These are phyloP conservation scores for Pygoscelis adeliae DNA, from an alignment of 2,113 vertebrate species.

Conservation along the genomic window DNA sequence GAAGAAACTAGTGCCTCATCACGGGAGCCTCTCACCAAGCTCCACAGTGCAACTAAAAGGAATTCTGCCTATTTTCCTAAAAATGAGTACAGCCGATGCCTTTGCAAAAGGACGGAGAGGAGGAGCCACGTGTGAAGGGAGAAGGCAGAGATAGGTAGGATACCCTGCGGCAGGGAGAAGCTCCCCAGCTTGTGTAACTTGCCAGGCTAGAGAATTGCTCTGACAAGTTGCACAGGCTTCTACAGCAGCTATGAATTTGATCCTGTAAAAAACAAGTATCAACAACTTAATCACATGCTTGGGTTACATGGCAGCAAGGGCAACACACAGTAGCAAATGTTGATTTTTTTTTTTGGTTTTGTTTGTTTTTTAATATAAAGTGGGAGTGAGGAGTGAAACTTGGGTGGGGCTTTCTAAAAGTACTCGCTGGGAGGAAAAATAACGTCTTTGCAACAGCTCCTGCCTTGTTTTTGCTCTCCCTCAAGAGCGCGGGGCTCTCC, in stretches of 20 bases:
- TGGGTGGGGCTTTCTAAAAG: not conserved
- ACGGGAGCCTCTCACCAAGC: not conserved
- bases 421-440: not conserved
- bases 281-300: slow-evolving; percentile 47
- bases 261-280: slow-evolving; percentile 40
- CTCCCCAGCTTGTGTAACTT: slow-evolving; percentile 33
- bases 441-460: not conserved
- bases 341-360: not conserved
- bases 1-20: not conserved
- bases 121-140: not conserved
- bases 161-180: not conserved
- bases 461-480: not conserved
- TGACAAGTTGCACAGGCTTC: slow-evolving; percentile 24
- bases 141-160: not conserved
- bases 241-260: slow-evolving; percentile 27
- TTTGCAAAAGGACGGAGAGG: not conserved
- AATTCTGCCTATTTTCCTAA: not conserved
- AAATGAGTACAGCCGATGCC: not conserved
- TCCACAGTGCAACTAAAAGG: not conserved
- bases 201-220: slow-evolving; percentile 31
- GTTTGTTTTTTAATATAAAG: not conserved
- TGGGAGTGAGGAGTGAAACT: not conserved
- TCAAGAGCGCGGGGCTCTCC: not conserved
- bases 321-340: not conserved
- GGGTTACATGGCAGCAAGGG: slow-evolving; percentile 24